Conservation (phyloP, 2,888 invertebrate genomes). For the Tridacna gigas region DNA sequence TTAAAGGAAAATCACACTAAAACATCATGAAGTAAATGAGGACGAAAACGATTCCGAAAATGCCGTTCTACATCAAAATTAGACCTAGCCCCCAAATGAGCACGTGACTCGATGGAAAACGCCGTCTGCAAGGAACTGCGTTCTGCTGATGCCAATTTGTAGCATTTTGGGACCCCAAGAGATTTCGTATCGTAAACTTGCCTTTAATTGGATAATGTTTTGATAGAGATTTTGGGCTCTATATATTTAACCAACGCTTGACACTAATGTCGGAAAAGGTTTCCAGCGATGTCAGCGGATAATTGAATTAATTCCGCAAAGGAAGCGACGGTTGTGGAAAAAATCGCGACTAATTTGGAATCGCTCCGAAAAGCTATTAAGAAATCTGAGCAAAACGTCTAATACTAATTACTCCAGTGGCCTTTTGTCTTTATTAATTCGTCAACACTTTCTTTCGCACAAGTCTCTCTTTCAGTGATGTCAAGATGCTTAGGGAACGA, state of each 20-base stretch:
- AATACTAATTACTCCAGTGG: slow-evolving; percentile 25
- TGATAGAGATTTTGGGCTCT: slow-evolving; percentile 2
- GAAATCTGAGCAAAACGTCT: slow-evolving; percentile 27
- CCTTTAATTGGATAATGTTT: slow-evolving; percentile 27
- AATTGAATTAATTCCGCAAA: slow-evolving; percentile 22
- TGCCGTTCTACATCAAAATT: neutral
- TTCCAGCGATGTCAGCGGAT: slow-evolving; percentile 21
- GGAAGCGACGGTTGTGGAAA: slow-evolving; percentile 18
- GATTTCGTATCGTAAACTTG: slow-evolving; percentile 8
- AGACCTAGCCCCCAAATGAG: neutral
- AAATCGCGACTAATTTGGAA: slow-evolving; percentile 26
- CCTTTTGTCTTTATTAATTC: slow-evolving; percentile 32
- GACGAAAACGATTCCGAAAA: neutral
- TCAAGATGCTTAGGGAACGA: too few relatives aligned
- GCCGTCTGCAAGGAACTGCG: neutral
- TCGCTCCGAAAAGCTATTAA: slow-evolving; percentile 21
- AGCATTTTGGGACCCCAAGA: neutral
- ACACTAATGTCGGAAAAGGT: slow-evolving; percentile 20
- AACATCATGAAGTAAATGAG: neutral
- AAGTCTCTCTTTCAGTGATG: too few relatives aligned
- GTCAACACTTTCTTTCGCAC: slow-evolving; percentile 1
- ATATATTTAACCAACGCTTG: slow-evolving; percentile 18
- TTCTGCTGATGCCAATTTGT: neutral
- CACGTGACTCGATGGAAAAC: neutral
- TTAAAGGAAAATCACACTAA: too few relatives aligned